Percentiles rank a stretch among this genome's conserved stretches.
These are phyloP conservation scores for Bradypodion pumilum DNA, from an alignment of 2,797 vertebrate genomes.

Conservation along the genomic window DNA sequence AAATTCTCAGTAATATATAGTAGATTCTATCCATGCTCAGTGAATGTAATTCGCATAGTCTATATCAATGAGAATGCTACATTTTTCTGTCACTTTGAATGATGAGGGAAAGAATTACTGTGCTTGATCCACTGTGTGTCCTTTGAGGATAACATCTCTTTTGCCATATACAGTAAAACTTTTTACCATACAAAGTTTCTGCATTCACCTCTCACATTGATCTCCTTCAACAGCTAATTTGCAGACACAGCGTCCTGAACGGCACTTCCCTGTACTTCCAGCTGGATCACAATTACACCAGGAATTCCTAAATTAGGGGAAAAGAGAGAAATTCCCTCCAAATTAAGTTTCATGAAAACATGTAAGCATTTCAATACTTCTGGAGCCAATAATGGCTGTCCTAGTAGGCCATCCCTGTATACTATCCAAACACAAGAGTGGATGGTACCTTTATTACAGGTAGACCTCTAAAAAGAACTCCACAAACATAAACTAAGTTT, in stretches of 20 bases:
- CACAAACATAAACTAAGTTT: too few relatives aligned
- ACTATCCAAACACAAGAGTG: too few relatives aligned
- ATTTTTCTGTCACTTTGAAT: not conserved
- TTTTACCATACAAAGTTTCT: not conserved
- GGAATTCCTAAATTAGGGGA: conserved; percentile 59
- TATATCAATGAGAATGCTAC: not conserved
- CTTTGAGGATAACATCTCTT: not conserved
- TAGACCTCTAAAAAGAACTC: too few relatives aligned
- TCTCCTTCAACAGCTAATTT: conserved; percentile 69
- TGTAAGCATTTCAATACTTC: not conserved
- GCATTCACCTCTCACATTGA: conserved; percentile 73
- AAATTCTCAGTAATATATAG: not conserved
- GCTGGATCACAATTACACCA: conserved; percentile 74
- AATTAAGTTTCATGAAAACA: not conserved
- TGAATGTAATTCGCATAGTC: not conserved
- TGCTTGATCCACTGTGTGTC: accelerated
- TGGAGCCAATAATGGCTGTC: not conserved
- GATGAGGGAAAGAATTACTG: not conserved
- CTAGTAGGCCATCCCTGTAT: not conserved
- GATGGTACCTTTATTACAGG: too few relatives aligned
- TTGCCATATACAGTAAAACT: not conserved
- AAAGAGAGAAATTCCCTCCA: not conserved
- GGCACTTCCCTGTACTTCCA: conserved; percentile 64
- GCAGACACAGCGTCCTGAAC: conserved; percentile 71
- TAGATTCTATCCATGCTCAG: not conserved